phyloP scores from a whole-genome alignment of 1,140 invertebrate species.

The Drosophila willistoni region DNA sequence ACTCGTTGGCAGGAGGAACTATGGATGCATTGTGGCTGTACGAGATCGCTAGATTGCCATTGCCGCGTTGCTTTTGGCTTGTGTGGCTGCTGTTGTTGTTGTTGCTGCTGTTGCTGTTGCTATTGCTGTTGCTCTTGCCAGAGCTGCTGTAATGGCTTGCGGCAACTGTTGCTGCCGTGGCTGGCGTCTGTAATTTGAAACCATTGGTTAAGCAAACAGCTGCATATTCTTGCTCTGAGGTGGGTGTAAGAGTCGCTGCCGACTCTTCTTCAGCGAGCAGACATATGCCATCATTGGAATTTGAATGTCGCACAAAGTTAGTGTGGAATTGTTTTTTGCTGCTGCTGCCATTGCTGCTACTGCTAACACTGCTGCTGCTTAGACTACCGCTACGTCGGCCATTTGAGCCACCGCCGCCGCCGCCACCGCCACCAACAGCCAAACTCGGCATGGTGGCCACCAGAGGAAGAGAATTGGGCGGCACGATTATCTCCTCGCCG shows the following conservation, averaged over 20 bases:
- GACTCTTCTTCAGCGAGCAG: constrained; percentile 77
- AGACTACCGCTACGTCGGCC: constrained; percentile 65
- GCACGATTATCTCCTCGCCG: constrained; percentile 59
- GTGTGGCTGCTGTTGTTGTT: constrained; percentile 41
- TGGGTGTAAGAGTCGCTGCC: constrained; percentile 75
- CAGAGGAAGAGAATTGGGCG: constrained; percentile 68
- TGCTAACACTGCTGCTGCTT: constrained; percentile 74
- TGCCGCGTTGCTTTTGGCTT: constrained; percentile 57
- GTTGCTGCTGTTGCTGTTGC: constrained; percentile 30
- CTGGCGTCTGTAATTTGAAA: constrained; percentile 65
- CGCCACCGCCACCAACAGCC: constrained; percentile 29
- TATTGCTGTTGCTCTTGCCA: background rate
- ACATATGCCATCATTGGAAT: constrained; percentile 80
- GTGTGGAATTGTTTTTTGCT: constrained; percentile 76
- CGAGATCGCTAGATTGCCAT: constrained; percentile 49
- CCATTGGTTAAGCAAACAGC: constrained; percentile 67
- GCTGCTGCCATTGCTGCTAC: constrained; percentile 64
- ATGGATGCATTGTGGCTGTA: constrained; percentile 64
- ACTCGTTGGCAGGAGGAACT: constrained; percentile 77
- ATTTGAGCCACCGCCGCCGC: constrained; percentile 22
- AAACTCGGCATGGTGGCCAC: constrained; percentile 60
- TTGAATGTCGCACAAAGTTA: constrained; percentile 76
- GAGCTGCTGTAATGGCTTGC: constrained; percentile 24
- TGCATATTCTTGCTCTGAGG: constrained; percentile 71
- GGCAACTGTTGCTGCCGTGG: constrained; percentile 37